phyloP scores from a whole-genome alignment of 35 echinoderm and acorn worm species.

The Chiridota heheva region DNA sequence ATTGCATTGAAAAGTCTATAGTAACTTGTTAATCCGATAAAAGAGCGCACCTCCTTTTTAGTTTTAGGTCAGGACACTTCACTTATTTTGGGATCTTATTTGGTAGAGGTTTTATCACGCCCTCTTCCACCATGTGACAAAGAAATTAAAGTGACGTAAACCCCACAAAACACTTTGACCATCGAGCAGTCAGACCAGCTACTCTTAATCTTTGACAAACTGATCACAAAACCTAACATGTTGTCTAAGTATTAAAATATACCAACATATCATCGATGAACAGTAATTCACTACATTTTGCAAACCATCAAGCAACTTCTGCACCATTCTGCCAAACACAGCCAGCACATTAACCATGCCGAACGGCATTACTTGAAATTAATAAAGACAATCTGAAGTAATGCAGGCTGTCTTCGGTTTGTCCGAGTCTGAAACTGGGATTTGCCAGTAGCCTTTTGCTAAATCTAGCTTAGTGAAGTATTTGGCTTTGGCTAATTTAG shows the following conservation, averaged over 20 bases:
- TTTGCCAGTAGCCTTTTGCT: slow-evolving; percentile 67
- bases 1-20: too few relatives aligned
- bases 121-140: too few relatives aligned
- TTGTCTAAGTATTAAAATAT: too few relatives aligned
- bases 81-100: too few relatives aligned
- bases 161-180: too few relatives aligned
- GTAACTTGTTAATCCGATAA: too few relatives aligned
- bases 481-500: slow-evolving; percentile 42
- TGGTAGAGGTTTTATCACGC: too few relatives aligned
- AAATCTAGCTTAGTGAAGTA: slow-evolving; percentile 62
- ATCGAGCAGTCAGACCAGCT: too few relatives aligned
- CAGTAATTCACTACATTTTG: slow-evolving; percentile 44
- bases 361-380: slow-evolving; percentile 62
- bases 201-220: too few relatives aligned
- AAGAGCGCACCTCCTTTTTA: too few relatives aligned
- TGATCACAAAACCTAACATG: slow-evolving; percentile 23
- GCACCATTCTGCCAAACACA: slow-evolving; percentile 53
- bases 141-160: too few relatives aligned
- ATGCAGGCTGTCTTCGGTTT: slow-evolving; percentile 33
- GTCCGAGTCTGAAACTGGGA: slow-evolving; percentile 10
- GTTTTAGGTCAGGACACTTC: too few relatives aligned
- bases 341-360: slow-evolving; percentile 45
- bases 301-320: slow-evolving; percentile 22
- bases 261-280: background rate
- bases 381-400: slow-evolving; percentile 39